Conservation (phyloP, 1,140 invertebrate species). For the Drosophila repleta region DNA sequence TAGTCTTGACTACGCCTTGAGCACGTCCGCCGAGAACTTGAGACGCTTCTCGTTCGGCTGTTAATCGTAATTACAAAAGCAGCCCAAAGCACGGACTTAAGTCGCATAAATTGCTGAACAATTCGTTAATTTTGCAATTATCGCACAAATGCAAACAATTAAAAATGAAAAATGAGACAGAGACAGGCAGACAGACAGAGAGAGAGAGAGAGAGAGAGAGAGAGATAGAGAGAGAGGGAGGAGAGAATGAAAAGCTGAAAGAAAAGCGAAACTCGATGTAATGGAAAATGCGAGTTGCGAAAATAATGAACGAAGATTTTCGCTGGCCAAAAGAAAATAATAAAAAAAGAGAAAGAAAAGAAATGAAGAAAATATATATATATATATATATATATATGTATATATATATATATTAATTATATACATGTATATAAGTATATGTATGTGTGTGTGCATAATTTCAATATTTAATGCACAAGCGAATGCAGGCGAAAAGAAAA, state of each 20-base stretch:
- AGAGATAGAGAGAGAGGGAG: not conserved
- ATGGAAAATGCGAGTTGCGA: slow-evolving; percentile 18
- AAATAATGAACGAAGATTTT: slow-evolving; percentile 35
- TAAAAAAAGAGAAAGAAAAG: slow-evolving; percentile 1
- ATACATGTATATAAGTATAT: not conserved
- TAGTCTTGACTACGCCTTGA: too few relatives aligned
- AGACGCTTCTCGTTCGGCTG: too few relatives aligned
- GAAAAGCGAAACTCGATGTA: slow-evolving; percentile 12
- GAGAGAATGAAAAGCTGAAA: not conserved
- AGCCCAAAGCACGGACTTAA: not conserved
- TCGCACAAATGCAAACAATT: slow-evolving; percentile 37
- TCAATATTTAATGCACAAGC: slow-evolving; percentile 62
- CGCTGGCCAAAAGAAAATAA: slow-evolving; percentile 4
- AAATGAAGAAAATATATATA: not conserved
- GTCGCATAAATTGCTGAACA: slow-evolving; percentile 20
- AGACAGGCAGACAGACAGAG: too few relatives aligned
- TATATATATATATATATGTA: slow-evolving; percentile 6
- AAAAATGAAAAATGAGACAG: slow-evolving; percentile 6
- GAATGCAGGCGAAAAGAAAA: slow-evolving; percentile 13
- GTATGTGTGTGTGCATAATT: slow-evolving; percentile 34
- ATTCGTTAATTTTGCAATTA: slow-evolving; percentile 41
- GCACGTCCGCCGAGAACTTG: too few relatives aligned
- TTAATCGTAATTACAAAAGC: too few relatives aligned
- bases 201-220: not conserved
- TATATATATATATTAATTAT: slow-evolving; percentile 15